phyloP scores from a whole-genome alignment of 1,140 invertebrate genomes.

The Zaprionus kolodkinae region DNA sequence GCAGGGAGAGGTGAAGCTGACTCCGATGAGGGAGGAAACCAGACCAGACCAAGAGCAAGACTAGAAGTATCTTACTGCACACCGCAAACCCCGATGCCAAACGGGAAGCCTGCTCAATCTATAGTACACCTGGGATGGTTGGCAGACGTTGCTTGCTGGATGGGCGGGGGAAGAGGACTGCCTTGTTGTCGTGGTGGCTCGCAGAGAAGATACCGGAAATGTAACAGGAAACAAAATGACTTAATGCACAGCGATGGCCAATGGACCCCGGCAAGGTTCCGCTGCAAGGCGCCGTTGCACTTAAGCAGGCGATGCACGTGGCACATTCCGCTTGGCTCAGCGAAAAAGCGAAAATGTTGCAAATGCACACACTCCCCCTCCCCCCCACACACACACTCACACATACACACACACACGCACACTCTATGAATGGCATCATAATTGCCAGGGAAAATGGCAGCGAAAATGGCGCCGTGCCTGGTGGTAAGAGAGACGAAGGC shows the following conservation, averaged over 20 bases:
- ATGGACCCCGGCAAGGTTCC: conserved; percentile 27
- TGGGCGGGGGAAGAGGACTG: too few relatives aligned
- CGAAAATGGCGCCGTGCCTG: conserved; percentile 28
- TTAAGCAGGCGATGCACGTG: conserved; percentile 48
- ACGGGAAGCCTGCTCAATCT: conserved; percentile 9
- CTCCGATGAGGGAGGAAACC: not conserved
- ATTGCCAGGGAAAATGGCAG: conserved; percentile 48
- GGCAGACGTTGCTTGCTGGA: not conserved
- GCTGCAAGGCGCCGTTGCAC: conserved; percentile 35
- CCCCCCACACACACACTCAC: conserved; percentile 2
- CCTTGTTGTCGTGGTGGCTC: not conserved
- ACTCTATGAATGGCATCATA: conserved; percentile 50
- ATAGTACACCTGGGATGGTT: not conserved
- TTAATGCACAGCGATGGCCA: conserved; percentile 57
- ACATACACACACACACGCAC: conserved; percentile 17
- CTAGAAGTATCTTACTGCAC: not conserved
- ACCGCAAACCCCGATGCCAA: not conserved
- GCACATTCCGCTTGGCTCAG: conserved; percentile 53
- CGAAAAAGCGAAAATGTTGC: conserved; percentile 38
- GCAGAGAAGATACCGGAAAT: conserved; percentile 52
- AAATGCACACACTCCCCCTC: conserved; percentile 14
- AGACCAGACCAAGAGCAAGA: not conserved
- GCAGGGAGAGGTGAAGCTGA: not conserved
- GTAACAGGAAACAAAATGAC: conserved; percentile 63
- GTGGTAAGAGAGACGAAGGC: not conserved